Evolutionary conservation across 2,888 invertebrate species (phyloP), one percentile per base, ranked within the genome.

Genomic region (Cephus runcator): DNA sequence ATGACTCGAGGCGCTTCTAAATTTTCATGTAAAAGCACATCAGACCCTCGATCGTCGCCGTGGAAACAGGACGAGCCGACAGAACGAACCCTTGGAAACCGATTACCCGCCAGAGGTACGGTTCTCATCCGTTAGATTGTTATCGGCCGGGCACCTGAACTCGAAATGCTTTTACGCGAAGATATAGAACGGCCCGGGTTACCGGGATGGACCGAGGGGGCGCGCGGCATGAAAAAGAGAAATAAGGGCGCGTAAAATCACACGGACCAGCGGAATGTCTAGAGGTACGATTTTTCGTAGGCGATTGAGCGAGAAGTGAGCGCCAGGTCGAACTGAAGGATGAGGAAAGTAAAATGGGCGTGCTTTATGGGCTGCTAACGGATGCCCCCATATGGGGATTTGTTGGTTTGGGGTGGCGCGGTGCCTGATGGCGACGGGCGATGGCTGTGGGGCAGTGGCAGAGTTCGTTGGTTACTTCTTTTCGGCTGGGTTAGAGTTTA

Each of bases 291-390:
- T 71, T 71, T 71, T 71, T 34, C 71, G 71, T 71, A 31, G 71
- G 23, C 56, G 56, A 56, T 56, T 23, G 56, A 56, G 56, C 56
- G 56, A 56, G 56, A 23, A 56, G 56, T 9, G 56, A 56, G 56
- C 56, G 56, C 56, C 56, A 56, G 9, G 56, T 56, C 56, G 56
- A 23, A 56, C 15, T 23, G 23, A 56, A 56, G 56, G 9, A 56
- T 23, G 31, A 12, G 33, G 12, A 34, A 30, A 71, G 12, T 71
- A 34, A 34, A 33, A 34, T 71, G 34, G 71, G 71, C 33, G 71
- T 71, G 71, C 33, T 71, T 71, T 71, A 71, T 71, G 71, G 34
- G 34, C 71, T 34, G 71, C 71, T 34, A 71, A 71, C 71, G 33
- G 71, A 71, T 34, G 71, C 31, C 40, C 40, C 71, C 71, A 33